Percentiles rank a stretch among this genome's conserved stretches.
Conservation (phyloP, 2,888 invertebrate species). For the Leptopilina syphax region DNA sequence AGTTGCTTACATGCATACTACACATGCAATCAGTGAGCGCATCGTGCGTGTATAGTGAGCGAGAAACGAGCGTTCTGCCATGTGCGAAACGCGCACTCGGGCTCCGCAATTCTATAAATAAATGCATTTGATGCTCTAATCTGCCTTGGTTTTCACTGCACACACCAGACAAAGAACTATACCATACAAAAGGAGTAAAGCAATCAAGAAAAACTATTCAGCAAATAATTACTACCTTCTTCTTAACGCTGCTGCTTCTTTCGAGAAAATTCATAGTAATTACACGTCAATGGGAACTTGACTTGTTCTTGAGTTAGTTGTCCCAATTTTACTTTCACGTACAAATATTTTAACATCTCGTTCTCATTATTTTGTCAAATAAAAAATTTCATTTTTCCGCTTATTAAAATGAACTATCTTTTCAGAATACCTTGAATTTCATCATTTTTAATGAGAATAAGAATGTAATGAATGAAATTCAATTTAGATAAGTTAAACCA, state of each 20-base stretch:
- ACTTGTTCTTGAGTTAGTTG: not conserved
- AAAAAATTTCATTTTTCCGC: too few species aligned
- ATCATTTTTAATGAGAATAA: too few species aligned
- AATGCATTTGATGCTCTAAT: conserved; percentile 64
- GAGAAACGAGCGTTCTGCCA: conserved; percentile 39
- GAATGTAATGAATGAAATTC: too few species aligned
- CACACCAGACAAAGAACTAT: conserved; percentile 15
- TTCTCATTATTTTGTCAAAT: too few species aligned
- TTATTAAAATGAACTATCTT: too few species aligned
- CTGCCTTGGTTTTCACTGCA: conserved; percentile 54
- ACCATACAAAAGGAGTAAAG: not conserved
- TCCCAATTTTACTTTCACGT: too few species aligned
- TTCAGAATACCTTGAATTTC: too few species aligned
- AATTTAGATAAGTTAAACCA: too few species aligned
- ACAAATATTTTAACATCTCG: too few species aligned
- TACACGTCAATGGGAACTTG: not conserved
- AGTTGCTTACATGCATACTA: not conserved
- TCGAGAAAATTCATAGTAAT: not conserved
- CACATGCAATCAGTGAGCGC: conserved; percentile 16
- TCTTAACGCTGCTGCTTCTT: not conserved
- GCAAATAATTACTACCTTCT: not conserved
- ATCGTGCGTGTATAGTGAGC: conserved; percentile 38
- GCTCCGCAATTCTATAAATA: conserved; percentile 66
- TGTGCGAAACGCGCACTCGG: conserved; percentile 33
- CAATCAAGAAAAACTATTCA: not conserved